Evolutionary conservation across 1,140 invertebrate species (phyloP), one percentile per base, ranked within the genome.

Genomic region (Helicoverpa armigera): DNA sequence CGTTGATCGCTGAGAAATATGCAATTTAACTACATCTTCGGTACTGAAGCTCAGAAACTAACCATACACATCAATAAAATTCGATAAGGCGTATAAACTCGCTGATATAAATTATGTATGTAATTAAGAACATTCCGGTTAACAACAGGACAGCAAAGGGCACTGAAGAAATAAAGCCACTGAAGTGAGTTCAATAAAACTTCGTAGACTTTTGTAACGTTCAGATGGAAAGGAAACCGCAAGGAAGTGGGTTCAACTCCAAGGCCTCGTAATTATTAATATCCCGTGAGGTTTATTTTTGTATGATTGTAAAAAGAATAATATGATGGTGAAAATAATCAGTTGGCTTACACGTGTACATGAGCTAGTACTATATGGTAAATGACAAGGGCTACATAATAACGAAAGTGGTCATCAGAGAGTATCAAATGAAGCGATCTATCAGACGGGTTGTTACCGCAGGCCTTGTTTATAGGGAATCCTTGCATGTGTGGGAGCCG

Each of bases 391-490:
- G 65, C 63, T 82, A 80, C 82, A 86, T 87, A 79, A 85, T 83
- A 82, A 73, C 80, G 65, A 82, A 83, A 83, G 86, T 86, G 82
- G 83, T 83, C 75, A 86, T 83, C 77, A 70, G 78, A 82, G 35
- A 88, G 89, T 93, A 92, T 94, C 91, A 81, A 87, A 92, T 94
- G 90, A 92, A 92, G 90, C 89, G 89, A 91, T 90, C 88, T 91
- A 90, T 91, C 88, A 87, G 84, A 70, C 84, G 79, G 84, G 82
- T 86, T 84, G 87, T 88, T 87, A 93, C 92, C 92, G 86, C 91
- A 92, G 77, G 82, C 76, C 84, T 70, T 61, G 72, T 70, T 69
- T 74, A 61, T 85, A 88, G 88, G 85, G 92, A 94, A 94, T 88
- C 92, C 92, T 82, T 86, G 84, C 63, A 89, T 90, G 92, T 93